Percentiles rank a stretch among this genome's conserved stretches.
Conservation (phyloP, 2,797 vertebrate genomes). For the Gila robusta region DNA sequence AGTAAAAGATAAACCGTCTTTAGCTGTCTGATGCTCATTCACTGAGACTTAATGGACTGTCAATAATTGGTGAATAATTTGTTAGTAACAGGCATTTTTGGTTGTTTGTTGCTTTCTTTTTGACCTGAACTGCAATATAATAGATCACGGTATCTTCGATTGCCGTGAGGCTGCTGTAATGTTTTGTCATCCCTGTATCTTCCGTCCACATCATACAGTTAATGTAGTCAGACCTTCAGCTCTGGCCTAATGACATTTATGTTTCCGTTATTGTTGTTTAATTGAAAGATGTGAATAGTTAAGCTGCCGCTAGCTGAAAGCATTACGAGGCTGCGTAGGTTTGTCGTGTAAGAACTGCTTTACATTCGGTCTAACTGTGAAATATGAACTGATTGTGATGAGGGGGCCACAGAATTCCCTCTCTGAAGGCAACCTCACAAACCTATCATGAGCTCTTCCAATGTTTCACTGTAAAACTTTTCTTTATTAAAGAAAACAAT, state of each 20-base stretch:
- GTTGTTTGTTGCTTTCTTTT: neutral
- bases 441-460: constrained; percentile 75
- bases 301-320: constrained; percentile 22
- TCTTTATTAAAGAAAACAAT: constrained; percentile 77
- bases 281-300: constrained; percentile 9
- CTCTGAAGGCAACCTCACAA: constrained; percentile 70
- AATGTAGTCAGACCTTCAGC: neutral
- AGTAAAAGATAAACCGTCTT: neutral
- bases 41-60: neutral
- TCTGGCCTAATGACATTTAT: constrained; percentile 3
- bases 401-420: constrained; percentile 58
- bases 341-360: constrained; percentile 54
- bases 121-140: neutral
- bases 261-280: constrained; percentile 13
- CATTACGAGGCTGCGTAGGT: constrained; percentile 43
- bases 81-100: neutral
- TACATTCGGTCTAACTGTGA: constrained; percentile 62
- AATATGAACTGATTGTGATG: constrained; percentile 53
- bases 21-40: neutral
- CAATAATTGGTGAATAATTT: neutral
- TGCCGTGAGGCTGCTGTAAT: constrained; percentile 40
- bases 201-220: constrained; percentile 8
- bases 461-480: constrained; percentile 79
- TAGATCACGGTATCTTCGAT: neutral
- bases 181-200: constrained; percentile 6